Evolutionary conservation across 1,140 invertebrate genomes (phyloP), one percentile per base, ranked within the genome.

Genomic region (Dufourea novaeangliae): DNA sequence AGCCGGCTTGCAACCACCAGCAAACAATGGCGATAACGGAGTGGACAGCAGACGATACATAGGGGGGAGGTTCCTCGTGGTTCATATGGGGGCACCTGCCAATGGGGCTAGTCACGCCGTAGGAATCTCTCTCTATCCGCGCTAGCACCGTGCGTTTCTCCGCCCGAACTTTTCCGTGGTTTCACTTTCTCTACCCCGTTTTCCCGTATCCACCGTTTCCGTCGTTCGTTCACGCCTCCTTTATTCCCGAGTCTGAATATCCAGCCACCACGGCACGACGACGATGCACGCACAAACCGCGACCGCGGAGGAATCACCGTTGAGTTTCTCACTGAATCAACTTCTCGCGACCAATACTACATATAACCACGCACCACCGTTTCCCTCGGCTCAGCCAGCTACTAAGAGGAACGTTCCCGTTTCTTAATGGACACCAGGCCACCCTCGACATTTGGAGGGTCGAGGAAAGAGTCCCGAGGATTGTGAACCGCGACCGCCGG

Each of bases 11-110:
- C 37, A 46, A 0, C n/a, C 17, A 20, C 17, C 44, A 46, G 56
- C 44, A 57, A 74, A 57, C 68, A 83, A 83, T 82, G 80, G 80
- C 80, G 80, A 82, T 78, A 57, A 82, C 79, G 72, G 7, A 50
- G 17, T 29, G 66, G 11, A 50, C n/a, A 63, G 34, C n/a, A n/a
- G n/a, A n/a, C n/a, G n/a, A n/a, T n/a, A n/a, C n/a, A n/a, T n/a
- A n/a, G n/a, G 11, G 39, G 7, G 25, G 2, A 3, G 4, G 14
- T 41, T 8, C 4, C n/a, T 25, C 25, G 2, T 2, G 10, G 22
- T 12, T 62, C 14, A 11, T 29, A n/a, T n/a, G 25, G 11, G 52
- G 22, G 2, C 44, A 22, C n/a, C 12, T 17, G 29, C 46, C n/a
- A 25, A 54, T 22, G 50, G 2, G 11, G n/a, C 50, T n/a, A n/a